Evolutionary conservation across 2,797 vertebrate species (phyloP), one percentile per base, ranked within the genome.

Genomic region (Syngnathus rostellatus): DNA sequence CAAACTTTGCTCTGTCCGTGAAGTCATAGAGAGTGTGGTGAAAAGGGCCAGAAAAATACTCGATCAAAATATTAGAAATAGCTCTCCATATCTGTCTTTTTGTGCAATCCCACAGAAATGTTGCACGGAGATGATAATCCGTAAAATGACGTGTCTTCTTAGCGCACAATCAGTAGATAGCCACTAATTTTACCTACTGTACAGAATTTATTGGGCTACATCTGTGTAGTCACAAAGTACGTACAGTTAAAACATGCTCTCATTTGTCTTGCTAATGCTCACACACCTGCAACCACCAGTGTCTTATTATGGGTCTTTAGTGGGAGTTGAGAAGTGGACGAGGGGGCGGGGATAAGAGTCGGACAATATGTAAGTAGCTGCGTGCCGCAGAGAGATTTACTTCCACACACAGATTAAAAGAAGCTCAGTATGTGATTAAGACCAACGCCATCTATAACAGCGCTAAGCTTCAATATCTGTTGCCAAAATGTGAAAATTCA

Each of bases 361-460:
- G 21, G 60, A 51, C 25, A 51, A 38, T 71, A 67, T 69, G 84
- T 84, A 84, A 86, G 80, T 77, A 82, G 75, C 72, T 79, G 75
- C 77, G 81, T 69, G 83, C 77, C 76, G 79, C 74, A 69, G 70
- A 83, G 75, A 83, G 77, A 85, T 84, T 82, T 82, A 75, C 77
- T 74, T 66, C 72, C 81, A 71, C 77, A 75, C 75, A 77, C 73
- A 85, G 81, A 83, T 83, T 84, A 80, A 79, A 74, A 81, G 77
- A 70, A 79, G 86, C 83, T 84, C 83, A 81, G 80, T 50, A 67
- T 82, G 79, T 82, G 84, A 88, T 86, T 85, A 87, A 81, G 79
- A 83, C 72, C 77, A 82, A 83, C 79, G 69, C 74, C 77, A 78
- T 78, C 72, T 75, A 46, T 83, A 79, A 83, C 79, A 72, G 73